These are phyloP conservation scores for Gracilinanus agilis DNA, from an alignment of 2,113 vertebrate species.

Conservation along the genomic window DNA sequence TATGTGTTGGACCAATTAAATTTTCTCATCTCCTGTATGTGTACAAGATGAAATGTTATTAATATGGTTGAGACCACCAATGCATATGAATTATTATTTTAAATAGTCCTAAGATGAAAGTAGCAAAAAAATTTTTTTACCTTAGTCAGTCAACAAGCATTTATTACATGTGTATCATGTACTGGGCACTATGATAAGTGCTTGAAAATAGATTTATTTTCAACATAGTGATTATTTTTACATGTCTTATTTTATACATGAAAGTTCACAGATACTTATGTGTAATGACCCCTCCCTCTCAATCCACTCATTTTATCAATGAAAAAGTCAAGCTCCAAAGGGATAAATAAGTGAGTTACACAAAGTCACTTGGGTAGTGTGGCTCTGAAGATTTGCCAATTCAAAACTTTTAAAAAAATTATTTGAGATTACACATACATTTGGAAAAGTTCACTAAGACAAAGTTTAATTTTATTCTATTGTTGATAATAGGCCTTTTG, in stretches of 20 bases:
- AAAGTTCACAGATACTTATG: background rate
- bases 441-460: background rate
- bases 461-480: background rate
- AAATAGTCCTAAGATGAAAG: background rate
- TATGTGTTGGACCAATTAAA: background rate
- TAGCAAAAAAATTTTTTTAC: background rate
- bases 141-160: background rate
- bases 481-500: background rate
- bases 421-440: background rate
- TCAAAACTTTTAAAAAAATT: background rate
- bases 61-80: constrained; percentile 31
- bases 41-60: background rate
- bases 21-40: background rate
- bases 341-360: background rate
- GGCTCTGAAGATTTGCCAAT: background rate
- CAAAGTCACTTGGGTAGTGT: background rate
- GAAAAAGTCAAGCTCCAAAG: background rate
- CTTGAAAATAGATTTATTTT: background rate
- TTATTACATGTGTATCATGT: background rate
- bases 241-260: background rate
- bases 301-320: background rate
- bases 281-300: background rate
- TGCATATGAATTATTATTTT: constrained; percentile 15
- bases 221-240: background rate
- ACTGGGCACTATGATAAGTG: background rate